Evolutionary conservation across 1,140 invertebrate genomes (phyloP).

Genomic region (Zaprionus taronus): DNA sequence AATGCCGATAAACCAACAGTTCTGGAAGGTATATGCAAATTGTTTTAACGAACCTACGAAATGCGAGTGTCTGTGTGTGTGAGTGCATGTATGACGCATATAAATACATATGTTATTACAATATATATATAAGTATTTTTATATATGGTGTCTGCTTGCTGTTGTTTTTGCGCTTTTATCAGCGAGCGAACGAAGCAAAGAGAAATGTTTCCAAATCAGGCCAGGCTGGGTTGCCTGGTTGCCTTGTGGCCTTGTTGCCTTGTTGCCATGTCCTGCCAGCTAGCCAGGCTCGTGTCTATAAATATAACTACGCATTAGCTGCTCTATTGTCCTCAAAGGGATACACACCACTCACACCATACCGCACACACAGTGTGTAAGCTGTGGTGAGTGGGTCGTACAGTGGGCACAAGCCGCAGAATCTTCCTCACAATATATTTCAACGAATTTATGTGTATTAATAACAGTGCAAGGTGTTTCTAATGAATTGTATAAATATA

Average conservation of each 20-base stretch:
- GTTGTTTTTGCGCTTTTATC: conserved; percentile 4
- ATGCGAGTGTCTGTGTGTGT: neutral
- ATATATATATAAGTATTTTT: neutral
- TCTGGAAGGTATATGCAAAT: conserved; percentile 69
- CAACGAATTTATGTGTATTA: no score
- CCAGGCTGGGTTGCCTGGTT: neutral
- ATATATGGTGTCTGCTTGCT: neutral
- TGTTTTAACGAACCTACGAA: neutral
- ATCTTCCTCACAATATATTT: neutral
- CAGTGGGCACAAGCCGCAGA: neutral
- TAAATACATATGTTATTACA: conserved; percentile 1
- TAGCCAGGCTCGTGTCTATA: conserved; percentile 13
- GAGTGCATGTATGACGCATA: neutral
- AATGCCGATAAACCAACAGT: conserved; percentile 72
- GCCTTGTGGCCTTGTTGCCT: neutral
- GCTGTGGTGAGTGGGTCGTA: neutral
- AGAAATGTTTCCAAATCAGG: conserved; percentile 1
- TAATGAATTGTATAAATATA: neutral
- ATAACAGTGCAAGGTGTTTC: no score
- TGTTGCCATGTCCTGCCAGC: neutral
- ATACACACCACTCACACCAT: neutral
- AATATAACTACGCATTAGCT: conserved; percentile 25
- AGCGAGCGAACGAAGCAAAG: neutral
- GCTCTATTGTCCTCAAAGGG: conserved; percentile 4
- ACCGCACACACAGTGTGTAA: neutral